Evolutionary conservation across 1,140 invertebrate genomes (phyloP), one percentile per base, ranked within the genome.

Genomic region (Euwallacea fornicatus): DNA sequence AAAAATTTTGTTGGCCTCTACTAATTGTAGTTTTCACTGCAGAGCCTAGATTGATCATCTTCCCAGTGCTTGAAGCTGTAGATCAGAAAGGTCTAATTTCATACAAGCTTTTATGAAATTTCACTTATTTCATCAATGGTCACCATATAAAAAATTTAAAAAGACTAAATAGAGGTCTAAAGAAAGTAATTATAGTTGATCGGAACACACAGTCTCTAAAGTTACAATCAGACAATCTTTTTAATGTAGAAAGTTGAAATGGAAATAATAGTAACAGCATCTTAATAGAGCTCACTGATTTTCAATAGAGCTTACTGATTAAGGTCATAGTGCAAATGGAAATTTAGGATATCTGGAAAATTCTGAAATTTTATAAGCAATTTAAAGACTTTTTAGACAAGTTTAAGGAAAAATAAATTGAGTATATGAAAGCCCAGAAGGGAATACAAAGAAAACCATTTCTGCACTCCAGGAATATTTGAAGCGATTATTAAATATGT

Each of bases 11-110:
- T 90, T 11, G 90, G 92, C 56, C 83, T 94, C 66, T 99, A 97
- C 84, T 99, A 88, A 89, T 98, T 74, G 96, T 99, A 11, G 90
- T 99, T 44, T 99, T 96, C 80, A 99, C 98, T 0, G 90, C 93
- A 55, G 97, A 99, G 79, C 88, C 90, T 77, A 93, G 91, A 71
- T 86, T 90, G 84, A 80, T 78, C 21, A 90, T 97, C n/a, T 97
- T 91, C 82, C 96, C 97, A 8, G 91, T 99, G 33, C 83, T 99
- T 21, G 94, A 98, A 79, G 91, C 90, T 21, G 82, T 99, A 10
- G 98, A 99, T 84, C 93, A 94, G 0, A 91, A 98, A 79, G 87
- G 87, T 59, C 83, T 85, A 44, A 93, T 99, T 66, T 93, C 93
- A 83, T 98, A 98, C 80, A 88, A 94, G 73, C 83, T 99, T 60